Percentiles rank a stretch among this genome's conserved stretches.
Conservation (phyloP, 2,113 vertebrate genomes). For the Phylloscopus whistleri region DNA sequence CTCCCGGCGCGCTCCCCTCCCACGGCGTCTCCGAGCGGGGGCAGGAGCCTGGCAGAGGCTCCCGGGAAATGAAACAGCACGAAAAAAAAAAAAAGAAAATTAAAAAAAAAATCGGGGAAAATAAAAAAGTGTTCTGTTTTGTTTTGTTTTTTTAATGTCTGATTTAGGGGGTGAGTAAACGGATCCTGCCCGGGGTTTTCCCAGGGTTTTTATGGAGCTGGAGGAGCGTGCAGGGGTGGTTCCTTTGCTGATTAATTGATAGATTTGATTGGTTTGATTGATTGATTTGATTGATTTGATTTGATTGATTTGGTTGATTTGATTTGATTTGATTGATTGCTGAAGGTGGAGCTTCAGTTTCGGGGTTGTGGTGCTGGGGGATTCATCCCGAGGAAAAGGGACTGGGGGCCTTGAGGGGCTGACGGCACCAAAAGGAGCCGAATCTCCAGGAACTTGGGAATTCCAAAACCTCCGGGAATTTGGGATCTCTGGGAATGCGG, state of each 20-base stretch:
- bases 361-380: neutral
- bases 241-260: neutral
- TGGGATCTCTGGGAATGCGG: no score
- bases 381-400: neutral
- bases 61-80: neutral
- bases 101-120: neutral
- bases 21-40: neutral
- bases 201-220: neutral
- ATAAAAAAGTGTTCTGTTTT: neutral
- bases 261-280: no score
- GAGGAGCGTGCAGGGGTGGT: accelerated
- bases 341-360: neutral
- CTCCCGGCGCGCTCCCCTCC: neutral
- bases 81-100: neutral
- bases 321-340: neutral
- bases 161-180: accelerated
- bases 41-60: neutral
- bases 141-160: neutral
- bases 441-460: neutral
- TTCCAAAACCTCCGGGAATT: no score
- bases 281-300: no score
- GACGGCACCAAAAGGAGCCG: neutral
- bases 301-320: no score
- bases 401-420: no score
- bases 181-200: neutral